Evolutionary conservation across 2,888 invertebrate genomes (phyloP).

Genomic region (Arge pagana): DNA sequence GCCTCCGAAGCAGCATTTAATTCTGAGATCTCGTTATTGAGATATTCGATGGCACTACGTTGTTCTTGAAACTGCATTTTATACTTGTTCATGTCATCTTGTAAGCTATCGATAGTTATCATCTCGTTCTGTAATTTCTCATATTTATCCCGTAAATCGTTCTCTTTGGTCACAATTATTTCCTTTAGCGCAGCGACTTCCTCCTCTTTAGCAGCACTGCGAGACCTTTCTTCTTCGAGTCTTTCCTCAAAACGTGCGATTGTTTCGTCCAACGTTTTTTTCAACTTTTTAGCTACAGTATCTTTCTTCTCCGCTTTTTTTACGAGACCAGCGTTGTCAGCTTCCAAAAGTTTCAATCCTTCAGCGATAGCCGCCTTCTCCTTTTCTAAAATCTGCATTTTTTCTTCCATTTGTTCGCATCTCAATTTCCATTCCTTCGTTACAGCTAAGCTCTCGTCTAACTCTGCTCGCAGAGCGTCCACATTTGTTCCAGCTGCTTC

Average conservation of each 20-base stretch:
- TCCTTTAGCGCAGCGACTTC: slow-evolving; percentile 51
- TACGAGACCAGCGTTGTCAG: slow-evolving; percentile 55
- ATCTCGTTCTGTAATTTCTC: slow-evolving; percentile 39
- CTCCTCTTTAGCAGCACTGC: slow-evolving; percentile 39
- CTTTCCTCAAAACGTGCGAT: slow-evolving; percentile 55
- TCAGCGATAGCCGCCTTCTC: slow-evolving; percentile 62
- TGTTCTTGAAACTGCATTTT: slow-evolving; percentile 60
- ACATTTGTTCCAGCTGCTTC: slow-evolving; percentile 37
- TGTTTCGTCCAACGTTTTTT: slow-evolving; percentile 59
- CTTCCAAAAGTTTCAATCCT: slow-evolving; percentile 57
- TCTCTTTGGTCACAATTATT: slow-evolving; percentile 57
- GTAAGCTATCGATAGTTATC: slow-evolving; percentile 50
- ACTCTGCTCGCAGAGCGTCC: slow-evolving; percentile 37
- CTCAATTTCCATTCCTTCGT: slow-evolving; percentile 49
- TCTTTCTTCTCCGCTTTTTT: slow-evolving; percentile 40
- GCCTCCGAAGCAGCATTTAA: slow-evolving; percentile 24
- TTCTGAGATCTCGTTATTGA: slow-evolving; percentile 38
- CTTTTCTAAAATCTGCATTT: slow-evolving; percentile 39
- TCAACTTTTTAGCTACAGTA: slow-evolving; percentile 40
- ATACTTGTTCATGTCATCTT: slow-evolving; percentile 58
- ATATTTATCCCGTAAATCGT: slow-evolving; percentile 49
- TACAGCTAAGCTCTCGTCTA: slow-evolving; percentile 40
- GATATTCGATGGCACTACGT: slow-evolving; percentile 61
- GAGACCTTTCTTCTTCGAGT: slow-evolving; percentile 35
- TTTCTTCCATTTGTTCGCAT: slow-evolving; percentile 45